These are phyloP conservation scores for Agonopterix subpropinquella DNA, from an alignment of 2,888 invertebrate species.

Conservation along the genomic window DNA sequence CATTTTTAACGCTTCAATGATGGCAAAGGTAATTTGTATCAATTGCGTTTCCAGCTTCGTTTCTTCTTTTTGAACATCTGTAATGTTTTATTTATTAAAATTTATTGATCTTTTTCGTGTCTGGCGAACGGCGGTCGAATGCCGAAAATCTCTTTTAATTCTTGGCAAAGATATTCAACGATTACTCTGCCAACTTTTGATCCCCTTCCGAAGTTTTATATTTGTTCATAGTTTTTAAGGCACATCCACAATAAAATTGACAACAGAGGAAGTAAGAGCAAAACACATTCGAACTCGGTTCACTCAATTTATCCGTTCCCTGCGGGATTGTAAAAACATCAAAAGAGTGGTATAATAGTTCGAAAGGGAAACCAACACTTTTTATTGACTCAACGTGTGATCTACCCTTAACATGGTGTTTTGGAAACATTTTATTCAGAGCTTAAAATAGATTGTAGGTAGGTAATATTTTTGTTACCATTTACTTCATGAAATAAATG, in stretches of 20 bases:
- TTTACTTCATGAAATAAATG: too few species aligned
- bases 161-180: slow-evolving; percentile 2
- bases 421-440: neutral
- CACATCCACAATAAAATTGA: slow-evolving; percentile 8
- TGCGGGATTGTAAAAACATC: slow-evolving; percentile 50
- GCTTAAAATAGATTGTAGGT: too few species aligned
- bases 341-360: slow-evolving; percentile 43
- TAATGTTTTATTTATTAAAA: neutral
- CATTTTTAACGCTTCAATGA: slow-evolving; percentile 51
- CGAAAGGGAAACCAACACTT: slow-evolving; percentile 42
- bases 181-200: slow-evolving; percentile 1
- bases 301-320: slow-evolving; percentile 31
- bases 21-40: slow-evolving; percentile 53
- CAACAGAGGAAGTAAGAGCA: slow-evolving; percentile 11
- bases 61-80: neutral
- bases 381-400: slow-evolving; percentile 51
- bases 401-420: slow-evolving; percentile 30
- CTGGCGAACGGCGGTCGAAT: too few species aligned
- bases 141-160: neutral
- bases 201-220: neutral
- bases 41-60: slow-evolving; percentile 22
- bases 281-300: slow-evolving; percentile 14
- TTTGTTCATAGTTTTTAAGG: neutral
- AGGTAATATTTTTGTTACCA: too few species aligned
- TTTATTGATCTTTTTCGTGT: neutral